Base-by-base conservation (phyloP, 1,140 invertebrate species). In the Harlomillsia oculata region DNA sequence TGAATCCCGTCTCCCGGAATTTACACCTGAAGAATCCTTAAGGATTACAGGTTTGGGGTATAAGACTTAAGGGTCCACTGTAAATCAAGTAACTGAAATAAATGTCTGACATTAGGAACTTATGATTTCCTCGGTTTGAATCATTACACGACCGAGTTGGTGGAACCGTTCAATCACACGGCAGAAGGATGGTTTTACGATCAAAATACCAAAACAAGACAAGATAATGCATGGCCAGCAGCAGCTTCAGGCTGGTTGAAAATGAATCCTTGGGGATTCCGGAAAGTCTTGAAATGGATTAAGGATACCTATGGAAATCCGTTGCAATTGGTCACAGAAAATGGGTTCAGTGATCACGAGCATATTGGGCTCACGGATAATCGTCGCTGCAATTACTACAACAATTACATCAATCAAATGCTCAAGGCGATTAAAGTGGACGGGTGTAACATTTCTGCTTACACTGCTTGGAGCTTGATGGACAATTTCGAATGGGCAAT, bases 1-100 rank as follows among this genome's bases (percentile, higher is more conserved):
- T 0, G 69, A 66, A 21, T 78, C 78, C 0, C 69, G 78, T 39
- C 70, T 82, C 0, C 77, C 77, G 0, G 57, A 46, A 3, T 76
- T 82, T 54, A 46, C 43, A 11, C 18, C 28, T 1, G 56, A 64
- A 23, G 72, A 77, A 63, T 66, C 73, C 1, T 26, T 68, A 3
- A 62, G 69, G 32, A 69, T 82, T 2, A 72, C 69, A 50, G 80
- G 80, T 25, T 26, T 18, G n/a, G 11, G 2, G 5, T 39, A 59
- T 59, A 23, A 49, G 41, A 4, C 13, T 54, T 29, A 55, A n/a
- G n/a, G n/a, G n/a, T n/a, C n/a, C n/a, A n/a, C n/a, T n/a, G n/a
- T n/a, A n/a, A n/a, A n/a, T n/a, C n/a, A n/a, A 8, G 32, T 34
- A n/a, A 9, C 8, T 34, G 8, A n/a, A n/a, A 34, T 34, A n/a